A percentile compares a stretch with the other conserved stretches of the same genome.
Evolutionary conservation across 2,888 invertebrate genomes (phyloP).

Genomic region (Notodonta ziczac): DNA sequence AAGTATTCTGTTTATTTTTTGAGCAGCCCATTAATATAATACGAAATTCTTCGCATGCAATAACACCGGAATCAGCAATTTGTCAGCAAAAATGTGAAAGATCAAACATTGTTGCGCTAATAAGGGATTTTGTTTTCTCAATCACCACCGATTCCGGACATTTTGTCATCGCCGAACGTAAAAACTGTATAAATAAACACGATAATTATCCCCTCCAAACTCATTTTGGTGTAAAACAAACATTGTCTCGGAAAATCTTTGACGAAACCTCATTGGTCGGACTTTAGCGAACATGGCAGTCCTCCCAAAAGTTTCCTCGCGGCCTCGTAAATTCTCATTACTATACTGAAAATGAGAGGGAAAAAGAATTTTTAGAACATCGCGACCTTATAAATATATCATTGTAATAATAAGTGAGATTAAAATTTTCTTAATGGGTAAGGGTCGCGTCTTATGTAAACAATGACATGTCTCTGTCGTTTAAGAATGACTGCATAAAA

Average conservation of each 20-base stretch:
- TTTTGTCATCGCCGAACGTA: constrained; percentile 25
- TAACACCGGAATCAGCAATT: not conserved
- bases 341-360: constrained; percentile 49
- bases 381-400: constrained; percentile 50
- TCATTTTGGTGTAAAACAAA: constrained; percentile 17
- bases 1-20: not conserved
- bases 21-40: constrained; percentile 1
- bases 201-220: constrained; percentile 24
- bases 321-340: constrained; percentile 63
- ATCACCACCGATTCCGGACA: constrained; percentile 8
- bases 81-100: not conserved
- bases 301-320: constrained; percentile 52
- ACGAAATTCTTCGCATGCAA: not conserved
- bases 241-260: constrained; percentile 32
- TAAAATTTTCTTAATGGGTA: constrained; percentile 43
- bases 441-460: constrained; percentile 5
- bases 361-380: constrained; percentile 39
- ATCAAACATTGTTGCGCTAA: constrained; percentile 6
- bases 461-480: constrained; percentile 9
- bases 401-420: constrained; percentile 60
- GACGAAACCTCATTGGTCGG: constrained; percentile 38
- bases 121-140: not conserved
- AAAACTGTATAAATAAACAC: constrained; percentile 30
- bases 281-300: constrained; percentile 46
- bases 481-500: not conserved